phyloP scores from a whole-genome alignment of 2,113 vertebrate species.

The Tragelaphus scriptus region DNA sequence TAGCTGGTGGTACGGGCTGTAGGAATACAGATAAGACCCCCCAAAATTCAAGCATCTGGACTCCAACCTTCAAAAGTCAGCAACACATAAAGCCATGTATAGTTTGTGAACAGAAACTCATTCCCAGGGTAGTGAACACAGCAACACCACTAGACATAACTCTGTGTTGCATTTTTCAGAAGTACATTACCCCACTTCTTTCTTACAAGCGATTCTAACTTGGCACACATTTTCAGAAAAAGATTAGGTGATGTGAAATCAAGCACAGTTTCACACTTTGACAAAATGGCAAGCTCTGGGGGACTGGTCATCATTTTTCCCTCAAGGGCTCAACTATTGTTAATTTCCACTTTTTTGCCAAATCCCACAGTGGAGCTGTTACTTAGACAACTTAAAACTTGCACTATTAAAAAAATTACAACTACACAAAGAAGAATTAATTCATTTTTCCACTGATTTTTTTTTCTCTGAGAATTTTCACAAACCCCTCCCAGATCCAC shows the following conservation, averaged over 20 bases:
- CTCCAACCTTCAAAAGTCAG: not conserved
- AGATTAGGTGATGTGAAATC: not conserved
- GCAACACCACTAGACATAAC: not conserved
- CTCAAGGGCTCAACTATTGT: not conserved
- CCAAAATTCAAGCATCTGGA: not conserved
- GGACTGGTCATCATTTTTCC: not conserved
- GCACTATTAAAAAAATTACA: constrained; percentile 60
- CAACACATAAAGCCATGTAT: not conserved
- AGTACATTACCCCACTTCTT: not conserved
- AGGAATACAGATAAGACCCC: accelerated
- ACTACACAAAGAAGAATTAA: not conserved
- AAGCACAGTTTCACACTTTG: not conserved
- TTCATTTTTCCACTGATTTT: not conserved
- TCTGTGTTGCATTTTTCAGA: not conserved
- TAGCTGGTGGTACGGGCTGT: not conserved
- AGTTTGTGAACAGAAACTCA: not conserved
- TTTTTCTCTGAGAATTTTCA: not conserved
- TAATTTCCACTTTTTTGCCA: constrained; percentile 70
- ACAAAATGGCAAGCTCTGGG: not conserved
- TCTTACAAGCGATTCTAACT: not conserved
- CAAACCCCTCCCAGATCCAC: not conserved
- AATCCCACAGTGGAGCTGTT: constrained; percentile 52
- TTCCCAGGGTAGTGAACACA: not conserved
- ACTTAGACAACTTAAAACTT: constrained; percentile 79
- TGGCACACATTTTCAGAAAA: not conserved